These are phyloP conservation scores for Tyto alba DNA, from an alignment of 2,113 vertebrate genomes.

Conservation along the genomic window DNA sequence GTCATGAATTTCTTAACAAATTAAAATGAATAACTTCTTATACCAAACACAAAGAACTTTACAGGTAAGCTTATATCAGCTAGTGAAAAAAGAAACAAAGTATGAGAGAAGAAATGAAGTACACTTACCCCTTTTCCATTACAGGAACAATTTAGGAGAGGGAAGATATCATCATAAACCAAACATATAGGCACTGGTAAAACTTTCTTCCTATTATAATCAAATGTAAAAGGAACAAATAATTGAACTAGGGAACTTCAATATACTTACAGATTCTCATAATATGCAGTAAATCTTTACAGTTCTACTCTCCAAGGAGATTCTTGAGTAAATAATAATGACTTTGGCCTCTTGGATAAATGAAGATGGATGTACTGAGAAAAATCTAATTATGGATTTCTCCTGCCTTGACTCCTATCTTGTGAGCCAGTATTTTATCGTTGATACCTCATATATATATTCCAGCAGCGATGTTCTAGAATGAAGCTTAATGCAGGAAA, in stretches of 20 bases:
- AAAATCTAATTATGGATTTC: slow-evolving; percentile 58
- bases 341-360: slow-evolving; percentile 37
- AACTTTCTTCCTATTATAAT: slow-evolving; percentile 11
- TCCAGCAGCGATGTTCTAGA: not conserved
- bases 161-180: not conserved
- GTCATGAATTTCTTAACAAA: not conserved
- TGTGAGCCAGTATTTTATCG: not conserved
- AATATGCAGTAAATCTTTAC: slow-evolving; percentile 53
- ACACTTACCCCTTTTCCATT: not conserved
- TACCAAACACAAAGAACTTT: not conserved
- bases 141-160: not conserved
- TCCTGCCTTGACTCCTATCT: not conserved
- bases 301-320: slow-evolving; percentile 26
- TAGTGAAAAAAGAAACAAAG: not conserved
- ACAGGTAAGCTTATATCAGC: not conserved
- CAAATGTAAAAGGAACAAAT: slow-evolving; percentile 4
- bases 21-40: not conserved
- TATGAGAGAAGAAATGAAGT: not conserved
- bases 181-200: not conserved
- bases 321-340: slow-evolving; percentile 63
- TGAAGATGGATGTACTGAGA: slow-evolving; percentile 51
- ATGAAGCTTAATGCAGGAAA: not conserved
- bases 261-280: slow-evolving; percentile 18
- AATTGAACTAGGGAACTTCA: slow-evolving; percentile 25
- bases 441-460: not conserved